phyloP scores from a whole-genome alignment of 1,140 invertebrate species.

The Diprion similis region DNA sequence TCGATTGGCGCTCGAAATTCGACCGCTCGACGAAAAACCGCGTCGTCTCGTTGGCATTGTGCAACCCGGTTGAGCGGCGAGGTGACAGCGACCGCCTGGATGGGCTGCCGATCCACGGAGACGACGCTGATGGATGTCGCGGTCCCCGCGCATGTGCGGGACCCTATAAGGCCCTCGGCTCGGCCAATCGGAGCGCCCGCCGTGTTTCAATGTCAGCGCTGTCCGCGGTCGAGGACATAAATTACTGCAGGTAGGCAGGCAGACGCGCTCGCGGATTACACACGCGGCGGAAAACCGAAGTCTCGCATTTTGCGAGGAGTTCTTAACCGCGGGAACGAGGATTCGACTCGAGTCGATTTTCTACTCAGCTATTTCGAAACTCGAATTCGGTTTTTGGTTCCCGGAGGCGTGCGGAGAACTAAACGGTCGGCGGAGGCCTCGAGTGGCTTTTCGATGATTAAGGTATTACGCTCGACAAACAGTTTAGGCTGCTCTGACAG shows the following conservation, averaged over 20 bases:
- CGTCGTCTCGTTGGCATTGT: background rate
- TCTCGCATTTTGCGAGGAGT: no score
- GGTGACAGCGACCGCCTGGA: slow-evolving; percentile 36
- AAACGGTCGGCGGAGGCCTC: background rate
- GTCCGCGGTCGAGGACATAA: slow-evolving; percentile 48
- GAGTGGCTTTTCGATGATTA: slow-evolving; percentile 4
- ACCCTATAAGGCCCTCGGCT: slow-evolving; percentile 56
- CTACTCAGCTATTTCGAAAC: no score
- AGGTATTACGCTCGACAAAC: slow-evolving; percentile 1
- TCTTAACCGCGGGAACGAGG: no score
- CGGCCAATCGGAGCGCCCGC: slow-evolving; percentile 51
- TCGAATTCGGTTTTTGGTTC: background rate
- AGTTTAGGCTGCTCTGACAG: background rate
- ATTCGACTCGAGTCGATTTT: no score
- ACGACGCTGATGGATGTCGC: slow-evolving; percentile 50
- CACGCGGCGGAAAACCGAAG: no score
- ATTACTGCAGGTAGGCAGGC: slow-evolving; percentile 37
- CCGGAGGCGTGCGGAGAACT: background rate
- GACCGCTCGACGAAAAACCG: slow-evolving; percentile 11
- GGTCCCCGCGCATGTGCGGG: slow-evolving; percentile 52
- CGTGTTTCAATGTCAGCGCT: slow-evolving; percentile 58
- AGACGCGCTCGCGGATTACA: no score
- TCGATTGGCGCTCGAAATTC: slow-evolving; percentile 13
- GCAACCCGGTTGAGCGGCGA: slow-evolving; percentile 19
- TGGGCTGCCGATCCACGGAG: slow-evolving; percentile 32